Evolutionary conservation across 2,888 invertebrate genomes (phyloP).

Genomic region (Pelosia muscerda): DNA sequence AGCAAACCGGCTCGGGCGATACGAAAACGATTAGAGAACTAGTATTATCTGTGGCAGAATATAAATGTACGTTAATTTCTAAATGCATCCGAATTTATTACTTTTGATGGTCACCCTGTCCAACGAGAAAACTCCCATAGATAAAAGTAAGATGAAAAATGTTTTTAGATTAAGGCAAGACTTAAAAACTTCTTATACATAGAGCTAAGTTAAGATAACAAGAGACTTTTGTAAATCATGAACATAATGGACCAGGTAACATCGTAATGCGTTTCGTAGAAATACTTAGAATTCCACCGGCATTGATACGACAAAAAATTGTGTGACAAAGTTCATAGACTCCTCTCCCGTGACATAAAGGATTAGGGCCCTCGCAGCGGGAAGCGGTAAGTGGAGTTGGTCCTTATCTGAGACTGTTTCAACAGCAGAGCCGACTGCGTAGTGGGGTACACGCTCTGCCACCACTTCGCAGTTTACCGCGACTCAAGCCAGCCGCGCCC

Average conservation of each 20-base stretch:
- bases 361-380: conserved; percentile 77
- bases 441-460: conserved; percentile 70
- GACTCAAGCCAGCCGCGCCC: conserved; percentile 71
- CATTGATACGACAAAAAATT: conserved; percentile 65
- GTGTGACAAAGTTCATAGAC: conserved; percentile 75
- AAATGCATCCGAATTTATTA: not conserved
- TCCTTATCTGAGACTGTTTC: conserved; percentile 79
- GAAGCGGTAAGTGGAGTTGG: conserved; percentile 71
- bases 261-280: conserved; percentile 46
- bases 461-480: conserved; percentile 73
- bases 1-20: not conserved
- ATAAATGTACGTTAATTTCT: not conserved
- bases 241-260: conserved; percentile 51
- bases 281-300: conserved; percentile 61
- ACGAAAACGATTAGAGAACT: not conserved
- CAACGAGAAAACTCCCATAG: not conserved
- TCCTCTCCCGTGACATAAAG: conserved; percentile 63
- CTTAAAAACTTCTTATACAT: conserved; percentile 21
- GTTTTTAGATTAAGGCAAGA: conserved; percentile 18
- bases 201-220: conserved; percentile 27
- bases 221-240: conserved; percentile 40
- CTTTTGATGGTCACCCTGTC: not conserved
- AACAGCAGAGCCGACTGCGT: conserved; percentile 62
- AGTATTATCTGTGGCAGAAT: conserved; percentile 21
- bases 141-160: conserved; percentile 26